Percentiles rank a stretch among this genome's conserved stretches.
Evolutionary conservation across 2,888 invertebrate species (phyloP).

Genomic region (Cylindroiulus punctatus): DNA sequence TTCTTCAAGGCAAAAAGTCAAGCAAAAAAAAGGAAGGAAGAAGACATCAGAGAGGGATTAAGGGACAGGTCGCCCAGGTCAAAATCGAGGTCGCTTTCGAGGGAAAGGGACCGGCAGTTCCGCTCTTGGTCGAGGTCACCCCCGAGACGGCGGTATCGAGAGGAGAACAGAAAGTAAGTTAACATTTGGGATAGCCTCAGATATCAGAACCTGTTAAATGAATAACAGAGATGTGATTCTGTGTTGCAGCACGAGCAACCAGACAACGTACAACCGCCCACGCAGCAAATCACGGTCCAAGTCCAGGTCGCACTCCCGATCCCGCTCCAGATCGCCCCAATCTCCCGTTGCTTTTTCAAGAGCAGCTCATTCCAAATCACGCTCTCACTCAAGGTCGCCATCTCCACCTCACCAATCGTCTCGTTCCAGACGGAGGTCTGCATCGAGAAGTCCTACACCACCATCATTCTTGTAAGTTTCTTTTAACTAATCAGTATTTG

Average conservation of each 20-base stretch:
- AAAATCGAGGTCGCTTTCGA: constrained; percentile 57
- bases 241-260: constrained; percentile 34
- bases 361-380: constrained; percentile 62
- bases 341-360: constrained; percentile 57
- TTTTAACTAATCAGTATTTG: neutral
- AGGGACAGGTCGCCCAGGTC: constrained; percentile 78
- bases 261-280: constrained; percentile 11
- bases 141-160: constrained; percentile 62
- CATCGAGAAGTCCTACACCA: constrained; percentile 71
- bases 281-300: constrained; percentile 54
- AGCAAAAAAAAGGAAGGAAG: constrained; percentile 87
- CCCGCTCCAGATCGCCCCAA: constrained; percentile 66
- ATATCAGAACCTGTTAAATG: constrained; percentile 15
- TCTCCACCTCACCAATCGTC: constrained; percentile 56
- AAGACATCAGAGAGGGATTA: constrained; percentile 81
- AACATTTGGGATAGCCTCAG: constrained; percentile 18
- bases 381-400: constrained; percentile 63
- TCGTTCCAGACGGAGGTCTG: constrained; percentile 58
- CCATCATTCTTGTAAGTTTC: constrained; percentile 79
- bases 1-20: constrained; percentile 96
- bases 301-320: constrained; percentile 66
- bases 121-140: constrained; percentile 61
- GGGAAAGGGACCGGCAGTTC: constrained; percentile 54
- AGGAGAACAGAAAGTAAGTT: constrained; percentile 58
- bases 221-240: neutral